Base-by-base conservation (phyloP, 2,113 vertebrate genomes). In the Hyla sarda region DNA sequence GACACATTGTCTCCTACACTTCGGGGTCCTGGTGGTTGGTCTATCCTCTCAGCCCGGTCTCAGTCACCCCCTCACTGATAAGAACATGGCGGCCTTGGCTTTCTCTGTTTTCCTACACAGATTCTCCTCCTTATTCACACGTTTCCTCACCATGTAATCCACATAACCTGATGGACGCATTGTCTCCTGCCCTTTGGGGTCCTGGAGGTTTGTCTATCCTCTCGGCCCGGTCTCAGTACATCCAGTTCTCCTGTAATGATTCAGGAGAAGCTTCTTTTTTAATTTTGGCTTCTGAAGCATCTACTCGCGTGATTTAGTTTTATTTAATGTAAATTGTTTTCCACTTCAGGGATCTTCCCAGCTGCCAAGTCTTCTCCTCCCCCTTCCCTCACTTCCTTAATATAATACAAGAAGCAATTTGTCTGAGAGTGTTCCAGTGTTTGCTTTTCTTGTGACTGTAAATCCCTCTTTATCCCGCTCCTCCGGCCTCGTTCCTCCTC, bases 391-490 rank as follows among this genome's bases (percentile, higher is more conserved):
- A 45, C 77, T 56, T 71, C 48, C 76, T 54, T 65, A 78, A 67
- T 48, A 78, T 69, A 74, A 85, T 69, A 85, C 74, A 77, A 85
- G 37, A 71, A 80, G 60, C 75, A 79, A 69, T 79, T 67, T 86
- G 60, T 80, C 47, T 56, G 60, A 37, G 23, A 41, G 47, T 86
- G 83, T 85, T 85, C 56, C 56, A 52, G 45, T 78, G 83, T 85
- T 78, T 85, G 58, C 74, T 69, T 85, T 84, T 77, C 73, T 48
- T 23, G 50, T 58, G 58, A 25, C 5, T 78, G 74, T 41, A 86
- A 86, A 86, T 86, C 84, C 84, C 30, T 56, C 54, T 86, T 79
- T 86, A 86, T 86, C 77, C 34, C 7, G 23, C 28, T 67, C 45
- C 37, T 58, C 56, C 34, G 17, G 41, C 28, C 14, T 28, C 47